These are phyloP conservation scores for Polydesmus complanatus DNA, from an alignment of 2,888 invertebrate species.

Conservation along the genomic window DNA sequence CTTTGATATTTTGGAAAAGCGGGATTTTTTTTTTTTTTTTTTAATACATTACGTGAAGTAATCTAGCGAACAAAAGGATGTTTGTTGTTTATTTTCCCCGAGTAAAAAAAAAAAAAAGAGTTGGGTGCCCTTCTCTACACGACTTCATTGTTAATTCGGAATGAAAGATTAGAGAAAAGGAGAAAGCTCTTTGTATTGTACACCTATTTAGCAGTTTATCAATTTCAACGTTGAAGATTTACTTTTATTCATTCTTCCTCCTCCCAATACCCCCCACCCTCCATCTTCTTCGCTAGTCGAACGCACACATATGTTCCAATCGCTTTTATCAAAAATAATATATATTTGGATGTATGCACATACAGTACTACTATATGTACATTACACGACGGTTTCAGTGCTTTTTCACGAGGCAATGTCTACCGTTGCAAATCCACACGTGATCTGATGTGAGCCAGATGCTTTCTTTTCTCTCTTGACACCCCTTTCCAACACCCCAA, in stretches of 20 bases:
- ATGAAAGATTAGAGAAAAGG: not conserved
- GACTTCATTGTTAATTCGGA: not conserved
- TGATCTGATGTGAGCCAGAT: not conserved
- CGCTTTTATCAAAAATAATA: no score
- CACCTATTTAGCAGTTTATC: not conserved
- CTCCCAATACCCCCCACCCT: no score
- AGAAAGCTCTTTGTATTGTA: not conserved
- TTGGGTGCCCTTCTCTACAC: no score
- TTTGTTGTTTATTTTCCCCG: no score
- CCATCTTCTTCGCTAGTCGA: no score
- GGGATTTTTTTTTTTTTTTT: no score
- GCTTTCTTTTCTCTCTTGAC: not conserved
- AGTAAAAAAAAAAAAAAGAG: no score
- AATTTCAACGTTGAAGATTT: not conserved
- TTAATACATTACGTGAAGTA: no score
- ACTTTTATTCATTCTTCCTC: not conserved
- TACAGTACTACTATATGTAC: not conserved
- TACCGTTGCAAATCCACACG: not conserved
- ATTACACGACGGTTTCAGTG: not conserved
- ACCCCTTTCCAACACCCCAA: no score
- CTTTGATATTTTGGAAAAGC: no score
- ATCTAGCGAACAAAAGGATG: no score
- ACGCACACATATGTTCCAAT: not conserved
- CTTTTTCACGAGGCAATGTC: not conserved
- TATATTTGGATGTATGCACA: not conserved